phyloP scores from a whole-genome alignment of 2,797 vertebrate species.

The Buphagus erythrorhynchus region DNA sequence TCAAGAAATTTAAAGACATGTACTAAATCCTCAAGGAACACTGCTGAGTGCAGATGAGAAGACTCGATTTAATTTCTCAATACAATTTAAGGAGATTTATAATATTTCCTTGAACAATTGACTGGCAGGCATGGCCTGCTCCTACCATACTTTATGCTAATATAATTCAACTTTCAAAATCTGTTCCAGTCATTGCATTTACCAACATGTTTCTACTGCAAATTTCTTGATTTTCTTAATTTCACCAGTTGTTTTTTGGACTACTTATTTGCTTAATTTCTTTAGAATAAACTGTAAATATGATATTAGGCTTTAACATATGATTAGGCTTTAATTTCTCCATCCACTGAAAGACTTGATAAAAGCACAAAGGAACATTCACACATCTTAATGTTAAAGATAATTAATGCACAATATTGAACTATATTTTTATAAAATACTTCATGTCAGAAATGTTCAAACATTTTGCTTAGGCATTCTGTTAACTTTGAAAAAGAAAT shows the following conservation, averaged over 20 bases:
- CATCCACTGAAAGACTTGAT: background rate
- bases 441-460: background rate
- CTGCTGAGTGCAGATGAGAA: background rate
- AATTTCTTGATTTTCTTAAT: background rate
- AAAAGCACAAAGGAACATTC: background rate
- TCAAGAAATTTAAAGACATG: background rate
- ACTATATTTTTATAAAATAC: background rate
- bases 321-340: background rate
- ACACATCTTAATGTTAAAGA: background rate
- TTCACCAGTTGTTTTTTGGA: background rate
- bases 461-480: background rate
- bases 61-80: background rate
- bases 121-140: background rate
- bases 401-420: background rate
- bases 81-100: background rate
- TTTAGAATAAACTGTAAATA: background rate
- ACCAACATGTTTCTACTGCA: background rate
- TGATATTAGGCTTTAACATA: background rate
- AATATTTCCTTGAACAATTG: background rate
- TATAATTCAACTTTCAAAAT: background rate
- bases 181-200: background rate
- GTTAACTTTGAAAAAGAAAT: background rate
- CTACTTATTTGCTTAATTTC: background rate
- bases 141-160: background rate
- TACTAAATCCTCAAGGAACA: background rate